Evolutionary conservation across 2,888 invertebrate species (phyloP), one percentile per base, ranked within the genome.

Genomic region (Abrostola triplasia): DNA sequence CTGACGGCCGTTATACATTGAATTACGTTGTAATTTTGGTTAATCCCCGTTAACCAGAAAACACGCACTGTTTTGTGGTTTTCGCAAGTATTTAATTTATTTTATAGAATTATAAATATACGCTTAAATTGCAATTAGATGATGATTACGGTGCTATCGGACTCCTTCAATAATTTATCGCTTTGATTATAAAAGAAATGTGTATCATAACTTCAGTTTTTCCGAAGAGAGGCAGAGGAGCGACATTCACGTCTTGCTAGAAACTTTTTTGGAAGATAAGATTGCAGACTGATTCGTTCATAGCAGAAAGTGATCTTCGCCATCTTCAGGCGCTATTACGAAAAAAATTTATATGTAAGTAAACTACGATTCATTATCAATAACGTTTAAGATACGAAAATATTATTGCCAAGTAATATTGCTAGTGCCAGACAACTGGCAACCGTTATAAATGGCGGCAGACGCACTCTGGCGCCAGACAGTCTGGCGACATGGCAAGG

Each of bases 401-500:
- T 67, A 62, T 72, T 62, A 64, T 76, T 76, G 59, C 51, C 58
- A 64, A 67, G 67, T 49, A 50, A 42, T 37, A 36, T 42, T 50
- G 58, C 36, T 41, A 36, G 6, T 59, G 48, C 44, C 65, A 72
- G 72, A 75, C 76, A 59, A 59, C 24, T 40, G 51, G 24, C 55
- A 61, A 63, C 57, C 50, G 69, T 62, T 59, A 70, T 66, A 66
- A 71, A 73, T 67, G 69, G 49, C 54, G 64, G 64, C 72, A 76
- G 76, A 73, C 79, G 63, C 57, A 61, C 78, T 71, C 60, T 52
- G 90, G 80, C 86, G 90, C 84, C 91, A 84, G 89, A 83, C 88
- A 62, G 88, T 80, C 90, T 87, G 91, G 88, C 88, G 90, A 67
- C 89, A 60, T 40, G 59, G 53, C 65, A 59, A 41, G 49, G 53